Conservation (phyloP, 2,113 vertebrate genomes). For the Datnioides undecimradiatus region DNA sequence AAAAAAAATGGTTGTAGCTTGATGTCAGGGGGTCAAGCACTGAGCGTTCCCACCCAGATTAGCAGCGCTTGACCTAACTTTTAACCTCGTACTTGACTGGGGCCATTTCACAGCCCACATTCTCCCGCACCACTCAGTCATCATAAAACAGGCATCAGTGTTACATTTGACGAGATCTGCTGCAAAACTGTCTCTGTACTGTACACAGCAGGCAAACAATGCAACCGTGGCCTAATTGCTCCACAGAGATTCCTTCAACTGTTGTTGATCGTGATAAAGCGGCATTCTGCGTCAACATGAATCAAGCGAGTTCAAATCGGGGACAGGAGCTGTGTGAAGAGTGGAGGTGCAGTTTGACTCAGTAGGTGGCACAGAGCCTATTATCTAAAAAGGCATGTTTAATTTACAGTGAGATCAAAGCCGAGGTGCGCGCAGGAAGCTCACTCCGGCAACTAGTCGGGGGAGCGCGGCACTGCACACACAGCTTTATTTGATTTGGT, state of each 20-base stretch:
- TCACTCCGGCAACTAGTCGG: slow-evolving; percentile 8
- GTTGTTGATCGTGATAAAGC: slow-evolving; percentile 19
- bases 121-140: background rate
- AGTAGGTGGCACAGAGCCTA: slow-evolving; percentile 57
- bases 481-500: slow-evolving; percentile 46
- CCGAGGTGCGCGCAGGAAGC: background rate
- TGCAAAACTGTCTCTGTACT: background rate
- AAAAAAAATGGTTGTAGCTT: background rate
- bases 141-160: background rate
- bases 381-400: slow-evolving; percentile 71
- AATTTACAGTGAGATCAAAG: slow-evolving; percentile 75
- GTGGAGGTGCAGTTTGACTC: slow-evolving; percentile 38
- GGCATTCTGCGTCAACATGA: slow-evolving; percentile 14
- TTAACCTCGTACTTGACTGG: background rate
- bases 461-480: background rate
- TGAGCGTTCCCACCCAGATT: slow-evolving; percentile 37
- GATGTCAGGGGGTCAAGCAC: slow-evolving; percentile 44
- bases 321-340: slow-evolving; percentile 41
- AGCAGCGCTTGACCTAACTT: slow-evolving; percentile 22
- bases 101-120: slow-evolving; percentile 4
- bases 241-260: slow-evolving; percentile 21
- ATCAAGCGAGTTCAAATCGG: slow-evolving; percentile 59
- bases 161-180: background rate
- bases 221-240: slow-evolving; percentile 34
- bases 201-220: background rate